Conservation (phyloP, 2,797 vertebrate genomes). For the Myotis daubentonii region DNA sequence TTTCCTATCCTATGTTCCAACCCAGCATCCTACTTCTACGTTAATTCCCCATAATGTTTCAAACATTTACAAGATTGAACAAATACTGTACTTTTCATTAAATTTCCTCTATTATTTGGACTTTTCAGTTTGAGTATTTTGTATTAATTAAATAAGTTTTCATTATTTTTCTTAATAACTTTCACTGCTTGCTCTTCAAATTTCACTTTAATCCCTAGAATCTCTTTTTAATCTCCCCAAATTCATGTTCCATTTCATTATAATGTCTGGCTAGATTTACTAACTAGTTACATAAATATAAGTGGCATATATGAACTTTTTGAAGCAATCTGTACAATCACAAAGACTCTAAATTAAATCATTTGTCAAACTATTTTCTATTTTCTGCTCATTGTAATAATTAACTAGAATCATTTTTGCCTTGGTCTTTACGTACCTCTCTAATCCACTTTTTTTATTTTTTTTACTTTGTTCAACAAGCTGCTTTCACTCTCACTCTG, state of each 20-base stretch:
- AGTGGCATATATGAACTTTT: not conserved
- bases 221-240: slow-evolving; percentile 55
- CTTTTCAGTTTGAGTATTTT: slow-evolving; percentile 49
- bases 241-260: slow-evolving; percentile 48
- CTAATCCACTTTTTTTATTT: not conserved
- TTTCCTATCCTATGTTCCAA: not conserved
- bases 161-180: slow-evolving; percentile 57
- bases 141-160: slow-evolving; percentile 56
- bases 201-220: slow-evolving; percentile 42
- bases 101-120: slow-evolving; percentile 26
- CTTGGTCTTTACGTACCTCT: not conserved
- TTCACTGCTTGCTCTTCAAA: slow-evolving; percentile 51
- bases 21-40: not conserved
- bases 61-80: slow-evolving; percentile 40
- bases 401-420: slow-evolving; percentile 24
- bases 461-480: not conserved
- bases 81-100: slow-evolving; percentile 56
- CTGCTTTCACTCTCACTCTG: not conserved
- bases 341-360: slow-evolving; percentile 44
- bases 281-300: slow-evolving; percentile 41
- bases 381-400: slow-evolving; percentile 30
- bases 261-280: slow-evolving; percentile 39
- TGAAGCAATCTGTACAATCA: slow-evolving; percentile 49
- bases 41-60: slow-evolving; percentile 17
- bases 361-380: slow-evolving; percentile 36